phyloP scores from a whole-genome alignment of 2,113 vertebrate genomes.

The Pteronura brasiliensis region DNA sequence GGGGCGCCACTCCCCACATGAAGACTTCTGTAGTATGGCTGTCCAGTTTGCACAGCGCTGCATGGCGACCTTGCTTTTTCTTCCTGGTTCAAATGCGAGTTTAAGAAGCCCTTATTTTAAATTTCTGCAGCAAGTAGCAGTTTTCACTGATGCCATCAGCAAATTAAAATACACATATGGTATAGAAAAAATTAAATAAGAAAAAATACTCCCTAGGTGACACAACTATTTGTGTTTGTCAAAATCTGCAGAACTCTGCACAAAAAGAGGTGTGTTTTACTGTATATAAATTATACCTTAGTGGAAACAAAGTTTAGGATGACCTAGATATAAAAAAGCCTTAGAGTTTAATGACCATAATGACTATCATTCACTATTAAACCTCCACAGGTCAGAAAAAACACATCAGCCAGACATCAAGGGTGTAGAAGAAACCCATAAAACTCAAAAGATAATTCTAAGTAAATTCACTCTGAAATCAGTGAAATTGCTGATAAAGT shows the following conservation, averaged over 20 bases:
- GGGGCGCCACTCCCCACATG: background rate
- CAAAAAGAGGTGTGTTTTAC: background rate
- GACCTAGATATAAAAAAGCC: background rate
- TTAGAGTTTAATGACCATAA: background rate
- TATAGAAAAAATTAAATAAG: background rate
- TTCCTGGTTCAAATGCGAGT: background rate
- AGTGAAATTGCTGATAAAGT: background rate
- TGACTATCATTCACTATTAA: background rate
- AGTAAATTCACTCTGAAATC: background rate
- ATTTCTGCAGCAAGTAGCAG: background rate
- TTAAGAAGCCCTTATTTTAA: background rate
- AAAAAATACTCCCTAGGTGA: background rate
- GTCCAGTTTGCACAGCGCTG: background rate
- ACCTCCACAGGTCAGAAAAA: background rate
- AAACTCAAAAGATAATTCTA: constrained; percentile 30
- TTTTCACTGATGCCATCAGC: background rate
- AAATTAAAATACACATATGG: background rate
- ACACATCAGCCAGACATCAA: background rate
- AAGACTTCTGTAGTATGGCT: background rate
- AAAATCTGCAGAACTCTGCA: constrained; percentile 3
- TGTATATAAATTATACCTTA: background rate
- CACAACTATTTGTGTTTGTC: background rate
- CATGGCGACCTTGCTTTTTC: background rate
- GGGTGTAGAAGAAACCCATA: background rate
- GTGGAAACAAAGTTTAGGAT: background rate